A percentile compares a stretch with the other conserved stretches of the same genome.
phyloP scores from a whole-genome alignment of 2,888 invertebrate genomes.

The Pseudoips prasinana region DNA sequence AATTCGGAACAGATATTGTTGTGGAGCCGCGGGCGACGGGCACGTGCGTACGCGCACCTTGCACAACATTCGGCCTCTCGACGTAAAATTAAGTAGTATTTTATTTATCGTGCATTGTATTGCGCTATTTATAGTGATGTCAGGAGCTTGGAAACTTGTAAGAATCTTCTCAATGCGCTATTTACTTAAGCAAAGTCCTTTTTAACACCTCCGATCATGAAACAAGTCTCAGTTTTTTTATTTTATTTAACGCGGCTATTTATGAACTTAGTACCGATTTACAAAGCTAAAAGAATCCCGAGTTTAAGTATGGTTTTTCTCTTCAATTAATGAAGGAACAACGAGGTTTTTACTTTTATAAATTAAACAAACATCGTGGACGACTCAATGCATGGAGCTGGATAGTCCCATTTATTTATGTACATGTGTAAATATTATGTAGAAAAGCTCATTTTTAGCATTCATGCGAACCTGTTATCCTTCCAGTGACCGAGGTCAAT shows the following conservation, averaged over 20 bases:
- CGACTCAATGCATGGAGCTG: slow-evolving; percentile 14
- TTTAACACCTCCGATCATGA: slow-evolving; percentile 19
- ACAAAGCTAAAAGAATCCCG: too few species aligned
- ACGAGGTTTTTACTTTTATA: too few species aligned
- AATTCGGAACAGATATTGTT: slow-evolving; percentile 73
- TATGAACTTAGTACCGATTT: too few species aligned
- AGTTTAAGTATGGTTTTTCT: too few species aligned
- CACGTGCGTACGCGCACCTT: slow-evolving; percentile 80
- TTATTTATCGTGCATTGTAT: slow-evolving; percentile 53
- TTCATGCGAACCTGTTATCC: slow-evolving; percentile 63
- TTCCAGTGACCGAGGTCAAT: slow-evolving; percentile 77
- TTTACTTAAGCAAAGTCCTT: slow-evolving; percentile 20
- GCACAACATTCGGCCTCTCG: slow-evolving; percentile 59
- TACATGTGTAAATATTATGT: slow-evolving; percentile 35
- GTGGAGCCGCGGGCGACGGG: slow-evolving; percentile 67
- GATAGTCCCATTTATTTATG: slow-evolving; percentile 22
- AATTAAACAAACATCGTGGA: slow-evolving; percentile 20
- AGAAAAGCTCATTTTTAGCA: slow-evolving; percentile 59
- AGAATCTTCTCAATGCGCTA: slow-evolving; percentile 25
- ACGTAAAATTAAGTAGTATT: slow-evolving; percentile 59
- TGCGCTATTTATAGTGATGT: slow-evolving; percentile 36
- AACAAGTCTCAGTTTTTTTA: slow-evolving; percentile 18
- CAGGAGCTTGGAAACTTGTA: slow-evolving; percentile 18
- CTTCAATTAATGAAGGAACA: too few species aligned
- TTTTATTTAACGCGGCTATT: too few species aligned